Conservation (phyloP, 2,888 invertebrate genomes). For the Notodonta dromedarius region DNA sequence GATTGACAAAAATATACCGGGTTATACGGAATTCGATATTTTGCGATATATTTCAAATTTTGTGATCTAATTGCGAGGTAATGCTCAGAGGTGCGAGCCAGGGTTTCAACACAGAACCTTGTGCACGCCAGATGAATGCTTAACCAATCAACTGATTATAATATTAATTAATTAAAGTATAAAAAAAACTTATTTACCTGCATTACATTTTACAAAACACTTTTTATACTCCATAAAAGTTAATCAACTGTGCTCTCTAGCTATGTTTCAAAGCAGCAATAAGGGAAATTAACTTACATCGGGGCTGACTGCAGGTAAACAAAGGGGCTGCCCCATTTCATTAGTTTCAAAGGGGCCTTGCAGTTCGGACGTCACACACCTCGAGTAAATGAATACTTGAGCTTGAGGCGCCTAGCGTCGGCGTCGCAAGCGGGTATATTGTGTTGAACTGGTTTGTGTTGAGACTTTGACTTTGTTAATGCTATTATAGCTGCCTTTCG, state of each 20-base stretch:
- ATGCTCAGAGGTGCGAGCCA: too few species aligned
- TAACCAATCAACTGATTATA: too few species aligned
- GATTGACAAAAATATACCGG: too few species aligned
- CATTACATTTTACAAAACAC: too few species aligned
- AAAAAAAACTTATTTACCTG: not conserved
- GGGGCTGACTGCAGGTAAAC: constrained; percentile 14
- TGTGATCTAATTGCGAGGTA: too few species aligned
- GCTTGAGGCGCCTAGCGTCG: constrained; percentile 7
- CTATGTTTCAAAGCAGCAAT: not conserved
- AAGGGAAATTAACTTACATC: constrained; percentile 1
- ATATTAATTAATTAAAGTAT: too few species aligned
- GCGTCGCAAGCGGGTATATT: not conserved
- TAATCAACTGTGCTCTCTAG: not conserved
- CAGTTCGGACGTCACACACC: constrained; percentile 14
- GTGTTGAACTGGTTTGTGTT: not conserved
- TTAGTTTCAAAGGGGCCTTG: constrained; percentile 21
- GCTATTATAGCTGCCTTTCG: not conserved
- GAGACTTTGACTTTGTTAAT: too few species aligned
- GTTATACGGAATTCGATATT: too few species aligned
- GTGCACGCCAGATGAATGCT: too few species aligned
- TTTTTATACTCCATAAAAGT: not conserved
- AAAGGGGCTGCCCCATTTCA: constrained; percentile 23
- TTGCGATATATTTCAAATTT: too few species aligned
- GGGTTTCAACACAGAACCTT: too few species aligned
- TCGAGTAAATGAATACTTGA: constrained; percentile 20